phyloP scores from a whole-genome alignment of 2,113 vertebrate species.

The Oophaga pumilio region DNA sequence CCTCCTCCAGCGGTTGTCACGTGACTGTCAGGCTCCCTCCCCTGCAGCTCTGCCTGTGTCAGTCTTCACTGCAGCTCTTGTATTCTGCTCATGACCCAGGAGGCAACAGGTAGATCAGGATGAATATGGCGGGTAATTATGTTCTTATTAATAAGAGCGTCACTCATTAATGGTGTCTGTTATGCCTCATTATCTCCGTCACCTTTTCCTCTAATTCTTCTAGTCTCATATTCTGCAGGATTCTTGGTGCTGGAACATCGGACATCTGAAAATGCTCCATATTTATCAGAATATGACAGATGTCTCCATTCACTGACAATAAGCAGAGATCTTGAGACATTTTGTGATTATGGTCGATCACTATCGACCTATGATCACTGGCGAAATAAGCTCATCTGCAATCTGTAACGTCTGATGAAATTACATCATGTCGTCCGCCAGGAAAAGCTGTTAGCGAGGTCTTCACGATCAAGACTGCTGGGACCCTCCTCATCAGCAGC shows the following conservation, averaged over 20 bases:
- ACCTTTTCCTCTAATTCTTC: background rate
- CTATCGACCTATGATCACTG: background rate
- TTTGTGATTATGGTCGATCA: background rate
- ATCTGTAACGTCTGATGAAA: background rate
- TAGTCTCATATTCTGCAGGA: no score
- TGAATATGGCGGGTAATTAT: background rate
- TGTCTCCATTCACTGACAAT: background rate
- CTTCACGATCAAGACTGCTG: background rate
- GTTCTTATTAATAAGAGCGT: background rate
- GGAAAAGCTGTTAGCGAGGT: background rate
- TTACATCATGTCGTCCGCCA: background rate
- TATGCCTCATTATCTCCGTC: background rate
- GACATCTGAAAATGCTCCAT: no score
- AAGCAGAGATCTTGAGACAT: background rate
- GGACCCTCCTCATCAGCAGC: background rate
- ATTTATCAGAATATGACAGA: no score
- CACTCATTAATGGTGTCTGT: background rate
- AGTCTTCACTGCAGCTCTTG: background rate
- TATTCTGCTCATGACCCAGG: background rate
- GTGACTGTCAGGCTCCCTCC: no score
- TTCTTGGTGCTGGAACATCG: no score
- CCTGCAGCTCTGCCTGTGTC: background rate
- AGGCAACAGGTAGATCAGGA: background rate
- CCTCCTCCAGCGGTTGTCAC: background rate
- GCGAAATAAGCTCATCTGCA: background rate